A percentile compares a stretch with the other conserved stretches of the same genome.
Evolutionary conservation across 2,888 invertebrate species (phyloP).

Genomic region (Hirtodrosophila trivittata): DNA sequence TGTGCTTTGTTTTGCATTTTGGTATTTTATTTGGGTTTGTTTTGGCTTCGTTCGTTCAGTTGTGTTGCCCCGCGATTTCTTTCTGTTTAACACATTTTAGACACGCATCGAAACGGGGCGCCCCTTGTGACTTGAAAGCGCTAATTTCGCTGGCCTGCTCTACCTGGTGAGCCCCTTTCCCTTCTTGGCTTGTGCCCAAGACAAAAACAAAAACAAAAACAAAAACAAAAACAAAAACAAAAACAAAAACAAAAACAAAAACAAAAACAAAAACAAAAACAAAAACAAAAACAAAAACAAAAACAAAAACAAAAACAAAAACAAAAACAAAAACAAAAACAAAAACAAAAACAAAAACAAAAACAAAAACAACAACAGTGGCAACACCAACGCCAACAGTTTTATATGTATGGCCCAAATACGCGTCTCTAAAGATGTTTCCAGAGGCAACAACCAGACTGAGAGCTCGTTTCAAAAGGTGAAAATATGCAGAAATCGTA

Average conservation of each 20-base stretch:
- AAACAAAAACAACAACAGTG: no score
- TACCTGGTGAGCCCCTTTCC: no score
- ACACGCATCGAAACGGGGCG: conserved; percentile 38
- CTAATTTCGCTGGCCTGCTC: conserved; percentile 27
- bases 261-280: no score
- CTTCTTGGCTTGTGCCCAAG: conserved; percentile 14
- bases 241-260: no score
- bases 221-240: no score
- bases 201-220: no score
- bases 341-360: no score
- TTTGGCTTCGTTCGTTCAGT: conserved; percentile 15
- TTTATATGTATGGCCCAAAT: conserved; percentile 42
- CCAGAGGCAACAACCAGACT: conserved; percentile 16
- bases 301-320: no score
- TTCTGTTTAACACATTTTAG: conserved; percentile 68
- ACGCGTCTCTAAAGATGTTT: conserved; percentile 38
- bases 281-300: no score
- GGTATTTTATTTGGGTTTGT: conserved; percentile 21
- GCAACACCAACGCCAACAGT: conserved; percentile 8
- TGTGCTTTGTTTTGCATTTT: background rate
- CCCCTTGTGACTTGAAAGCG: conserved; percentile 29
- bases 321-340: no score
- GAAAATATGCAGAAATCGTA: conserved; percentile 63
- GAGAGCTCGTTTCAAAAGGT: conserved; percentile 30
- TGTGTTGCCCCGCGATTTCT: conserved; percentile 57